Evolutionary conservation across 2,797 vertebrate genomes (phyloP).

Genomic region (Acomys russatus): DNA sequence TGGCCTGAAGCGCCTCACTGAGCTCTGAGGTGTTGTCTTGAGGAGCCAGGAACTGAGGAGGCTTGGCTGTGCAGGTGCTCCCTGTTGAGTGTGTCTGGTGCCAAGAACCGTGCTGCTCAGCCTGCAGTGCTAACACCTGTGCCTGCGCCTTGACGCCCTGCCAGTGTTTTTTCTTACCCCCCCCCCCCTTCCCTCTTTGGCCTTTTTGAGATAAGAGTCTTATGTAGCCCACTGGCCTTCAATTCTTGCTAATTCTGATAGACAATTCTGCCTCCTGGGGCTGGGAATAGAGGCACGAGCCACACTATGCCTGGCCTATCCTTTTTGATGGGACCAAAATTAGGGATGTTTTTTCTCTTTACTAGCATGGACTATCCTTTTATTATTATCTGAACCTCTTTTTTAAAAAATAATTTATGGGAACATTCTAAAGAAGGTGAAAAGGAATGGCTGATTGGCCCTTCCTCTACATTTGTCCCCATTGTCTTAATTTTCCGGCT

Average conservation of each 20-base stretch:
- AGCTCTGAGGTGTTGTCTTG: not conserved
- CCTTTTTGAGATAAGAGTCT: not conserved
- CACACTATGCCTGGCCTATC: not conserved
- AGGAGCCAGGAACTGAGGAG: not conserved
- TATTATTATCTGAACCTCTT: constrained; percentile 17
- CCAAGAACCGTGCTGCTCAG: not conserved
- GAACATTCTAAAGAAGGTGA: constrained; percentile 53
- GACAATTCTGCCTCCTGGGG: not conserved
- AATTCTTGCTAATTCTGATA: not conserved
- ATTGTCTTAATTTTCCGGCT: constrained; percentile 72
- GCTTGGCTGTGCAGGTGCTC: not conserved
- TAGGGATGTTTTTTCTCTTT: not conserved
- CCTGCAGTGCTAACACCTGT: not conserved
- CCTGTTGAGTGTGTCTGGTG: not conserved
- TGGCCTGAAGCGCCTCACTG: too few species aligned
- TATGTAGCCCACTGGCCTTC: not conserved
- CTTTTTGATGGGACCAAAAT: constrained; percentile 72
- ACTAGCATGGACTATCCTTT: not conserved
- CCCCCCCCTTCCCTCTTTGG: too few species aligned
- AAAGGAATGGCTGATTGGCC: not conserved
- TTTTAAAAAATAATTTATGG: not conserved
- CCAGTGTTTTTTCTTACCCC: too few species aligned
- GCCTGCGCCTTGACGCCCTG: not conserved
- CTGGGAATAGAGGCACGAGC: not conserved
- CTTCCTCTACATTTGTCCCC: not conserved